A percentile compares a stretch with the other conserved stretches of the same genome.
phyloP scores from a whole-genome alignment of 2,888 invertebrate genomes.

The Hipparchia sbordonii region DNA sequence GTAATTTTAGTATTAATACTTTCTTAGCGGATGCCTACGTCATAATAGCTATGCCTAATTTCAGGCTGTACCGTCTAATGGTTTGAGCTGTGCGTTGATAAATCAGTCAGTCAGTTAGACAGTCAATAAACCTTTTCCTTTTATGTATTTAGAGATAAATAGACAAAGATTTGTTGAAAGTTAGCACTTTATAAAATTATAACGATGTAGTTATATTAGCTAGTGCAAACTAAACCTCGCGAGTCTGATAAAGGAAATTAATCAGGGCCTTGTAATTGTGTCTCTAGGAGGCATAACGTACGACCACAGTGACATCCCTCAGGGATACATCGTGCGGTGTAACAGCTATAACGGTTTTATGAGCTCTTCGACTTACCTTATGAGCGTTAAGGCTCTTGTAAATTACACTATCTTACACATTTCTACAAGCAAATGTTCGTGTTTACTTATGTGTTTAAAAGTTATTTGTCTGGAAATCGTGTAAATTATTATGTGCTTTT shows the following conservation, averaged over 20 bases:
- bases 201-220: background rate
- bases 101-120: no score
- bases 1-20: no score
- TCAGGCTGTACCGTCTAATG: no score
- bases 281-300: conserved; percentile 61
- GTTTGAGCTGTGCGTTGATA: no score
- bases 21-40: no score
- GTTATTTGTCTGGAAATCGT: no score
- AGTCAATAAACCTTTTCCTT: no score
- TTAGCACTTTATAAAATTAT: background rate
- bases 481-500: no score
- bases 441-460: background rate
- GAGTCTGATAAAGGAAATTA: conserved; percentile 66
- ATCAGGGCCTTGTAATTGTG: conserved; percentile 74
- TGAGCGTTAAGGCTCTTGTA: conserved; percentile 72
- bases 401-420: conserved; percentile 65
- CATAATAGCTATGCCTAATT: no score
- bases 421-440: conserved; percentile 46
- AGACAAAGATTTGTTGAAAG: no score
- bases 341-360: conserved; percentile 74
- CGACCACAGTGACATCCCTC: conserved; percentile 57
- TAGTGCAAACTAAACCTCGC: conserved; percentile 1
- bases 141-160: no score
- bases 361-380: conserved; percentile 59
- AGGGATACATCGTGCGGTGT: conserved; percentile 58